A percentile compares a stretch with the other conserved stretches of the same genome.
These are phyloP conservation scores for Eutolmus rufibarbis DNA, from an alignment of 2,888 invertebrate genomes.

Conservation along the genomic window DNA sequence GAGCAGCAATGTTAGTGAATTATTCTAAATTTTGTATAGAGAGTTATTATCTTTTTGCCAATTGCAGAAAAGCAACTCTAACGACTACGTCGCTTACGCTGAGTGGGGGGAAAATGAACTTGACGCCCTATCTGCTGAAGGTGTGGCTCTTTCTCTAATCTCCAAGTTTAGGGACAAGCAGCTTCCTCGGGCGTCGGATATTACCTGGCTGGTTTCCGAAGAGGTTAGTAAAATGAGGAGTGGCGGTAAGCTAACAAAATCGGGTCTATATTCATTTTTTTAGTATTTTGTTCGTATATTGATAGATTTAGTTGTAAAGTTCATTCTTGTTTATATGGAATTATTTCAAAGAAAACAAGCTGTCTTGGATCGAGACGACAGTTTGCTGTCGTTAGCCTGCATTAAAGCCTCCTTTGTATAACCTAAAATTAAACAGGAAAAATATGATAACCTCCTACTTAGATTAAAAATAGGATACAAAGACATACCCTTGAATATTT, in stretches of 20 bases:
- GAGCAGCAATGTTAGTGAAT: background rate
- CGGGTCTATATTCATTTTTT: background rate
- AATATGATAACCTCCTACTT: too few species aligned
- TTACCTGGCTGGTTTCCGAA: slow-evolving; percentile 83
- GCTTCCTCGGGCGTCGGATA: slow-evolving; percentile 77
- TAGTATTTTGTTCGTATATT: background rate
- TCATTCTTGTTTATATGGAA: background rate
- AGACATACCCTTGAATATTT: too few species aligned
- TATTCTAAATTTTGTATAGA: background rate
- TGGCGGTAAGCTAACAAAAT: background rate
- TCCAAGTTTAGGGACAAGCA: slow-evolving; percentile 79
- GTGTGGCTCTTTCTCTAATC: slow-evolving; percentile 78
- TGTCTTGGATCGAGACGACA: too few species aligned
- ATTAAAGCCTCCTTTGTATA: too few species aligned
- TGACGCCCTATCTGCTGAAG: slow-evolving; percentile 75
- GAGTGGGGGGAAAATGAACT: slow-evolving; percentile 57
- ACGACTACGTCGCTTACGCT: slow-evolving; percentile 54
- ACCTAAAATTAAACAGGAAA: too few species aligned
- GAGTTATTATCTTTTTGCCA: background rate
- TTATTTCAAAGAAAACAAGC: too few species aligned
- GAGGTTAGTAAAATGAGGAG: slow-evolving; percentile 47
- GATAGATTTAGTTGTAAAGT: background rate
- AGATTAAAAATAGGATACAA: too few species aligned
- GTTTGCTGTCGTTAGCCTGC: too few species aligned
- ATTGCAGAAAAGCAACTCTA: background rate